Base-by-base conservation (phyloP, 37 sponge, comb jelly and placozoan species). In the Halisarca cf. caerulea region DNA sequence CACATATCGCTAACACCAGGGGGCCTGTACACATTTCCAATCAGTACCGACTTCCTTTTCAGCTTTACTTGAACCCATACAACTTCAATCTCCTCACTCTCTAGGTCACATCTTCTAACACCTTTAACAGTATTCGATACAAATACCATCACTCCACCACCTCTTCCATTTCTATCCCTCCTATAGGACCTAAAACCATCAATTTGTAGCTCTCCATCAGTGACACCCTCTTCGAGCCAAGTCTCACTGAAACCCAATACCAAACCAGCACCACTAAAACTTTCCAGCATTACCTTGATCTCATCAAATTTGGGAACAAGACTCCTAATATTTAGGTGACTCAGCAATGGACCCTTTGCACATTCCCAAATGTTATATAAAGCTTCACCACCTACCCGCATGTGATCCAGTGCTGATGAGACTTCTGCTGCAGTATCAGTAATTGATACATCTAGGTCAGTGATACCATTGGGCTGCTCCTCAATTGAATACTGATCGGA, bases 21-120 rank as follows among this genome's bases (percentile, higher is more conserved):
- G 5, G 82, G 82, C 59, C 82, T 71, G 40, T 71, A 82, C 14
- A 82, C 66, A 82, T 82, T 82, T 2, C 83, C 23, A 41, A 82
- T n/a, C 39, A 82, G 25, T 0, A 71, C 5, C 18, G 24, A 25
- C n/a, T 5, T 38, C 40, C 21, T 82, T 24, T 40, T 44, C 25
- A 37, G 20, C 38, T 37, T 71, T 36, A 37, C 38, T 18, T 71
- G 40, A 34, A 71, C 5, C 35, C 72, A 71, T 32, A 71, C 6
- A 7, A 18, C 72, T 37, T 37, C 72, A 7, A 71, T 71, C 5
- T 71, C 72, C 14, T 32, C 38, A 7, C 40, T 5, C 72, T 71
- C 72, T 38, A 71, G 38, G 38, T 71, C 72, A 71, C 6, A 20
- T 8, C 72, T 14, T 32, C 83, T 11, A 1, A 82, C 24, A 36